Percentiles rank a stretch among this genome's conserved stretches.
Evolutionary conservation across 2,888 invertebrate species (phyloP).

Genomic region (Epirrhoe alternata): DNA sequence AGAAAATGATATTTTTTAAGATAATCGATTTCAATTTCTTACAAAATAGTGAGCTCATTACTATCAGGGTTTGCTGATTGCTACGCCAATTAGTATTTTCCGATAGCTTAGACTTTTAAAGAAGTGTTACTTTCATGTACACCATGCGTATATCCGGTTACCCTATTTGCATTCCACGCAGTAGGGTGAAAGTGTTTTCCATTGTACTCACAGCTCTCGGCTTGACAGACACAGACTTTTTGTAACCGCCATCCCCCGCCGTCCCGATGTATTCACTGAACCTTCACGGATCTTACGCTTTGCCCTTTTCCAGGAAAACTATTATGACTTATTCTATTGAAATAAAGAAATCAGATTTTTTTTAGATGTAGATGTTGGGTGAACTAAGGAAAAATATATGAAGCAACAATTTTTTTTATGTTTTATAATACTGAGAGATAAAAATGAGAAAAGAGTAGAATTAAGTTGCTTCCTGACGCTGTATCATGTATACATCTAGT

Average conservation of each 20-base stretch:
- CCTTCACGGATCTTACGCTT: conserved; percentile 37
- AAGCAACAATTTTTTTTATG: background rate
- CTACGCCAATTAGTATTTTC: too few relatives aligned
- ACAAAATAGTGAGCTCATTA: too few relatives aligned
- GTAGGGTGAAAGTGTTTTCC: conserved; percentile 75
- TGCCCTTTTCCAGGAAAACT: conserved; percentile 50
- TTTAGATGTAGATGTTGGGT: conserved; percentile 12
- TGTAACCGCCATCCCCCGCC: conserved; percentile 49
- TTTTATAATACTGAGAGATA: too few relatives aligned
- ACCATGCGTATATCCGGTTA: conserved; percentile 44
- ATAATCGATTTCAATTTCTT: too few relatives aligned
- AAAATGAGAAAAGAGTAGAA: too few relatives aligned
- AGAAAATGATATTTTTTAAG: too few relatives aligned
- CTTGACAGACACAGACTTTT: conserved; percentile 68
- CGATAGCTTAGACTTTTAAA: conserved; percentile 1
- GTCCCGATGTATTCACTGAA: conserved; percentile 40
- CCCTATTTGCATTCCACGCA: conserved; percentile 73
- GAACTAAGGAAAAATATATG: background rate
- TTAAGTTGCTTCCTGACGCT: too few relatives aligned
- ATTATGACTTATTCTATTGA: conserved; percentile 34
- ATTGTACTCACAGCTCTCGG: conserved; percentile 68
- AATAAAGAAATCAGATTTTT: conserved; percentile 23
- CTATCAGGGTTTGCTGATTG: too few relatives aligned
- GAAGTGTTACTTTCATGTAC: conserved; percentile 3
- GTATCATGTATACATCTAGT: too few relatives aligned